Evolutionary conservation across 2,888 invertebrate species (phyloP).

Genomic region (Erannis defoliaria): DNA sequence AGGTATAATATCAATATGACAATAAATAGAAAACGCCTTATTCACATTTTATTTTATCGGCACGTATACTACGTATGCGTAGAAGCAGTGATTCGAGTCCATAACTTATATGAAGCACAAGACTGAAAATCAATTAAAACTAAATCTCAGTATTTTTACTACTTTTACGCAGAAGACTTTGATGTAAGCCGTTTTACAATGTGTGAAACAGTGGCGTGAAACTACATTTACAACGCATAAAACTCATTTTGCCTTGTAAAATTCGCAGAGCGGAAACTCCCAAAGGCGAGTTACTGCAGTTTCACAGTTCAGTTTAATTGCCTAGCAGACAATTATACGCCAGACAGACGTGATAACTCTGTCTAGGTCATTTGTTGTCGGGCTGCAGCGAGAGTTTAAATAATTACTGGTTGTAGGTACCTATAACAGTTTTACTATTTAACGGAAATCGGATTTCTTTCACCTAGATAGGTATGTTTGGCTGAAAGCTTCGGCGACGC

Average conservation of each 20-base stretch:
- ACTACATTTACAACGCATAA: slow-evolving; percentile 19
- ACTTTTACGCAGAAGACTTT: slow-evolving; percentile 1
- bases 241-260: slow-evolving; percentile 21
- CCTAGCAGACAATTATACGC: slow-evolving; percentile 74
- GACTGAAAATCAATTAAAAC: background rate
- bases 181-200: slow-evolving; percentile 12
- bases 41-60: too few species aligned
- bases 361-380: slow-evolving; percentile 76
- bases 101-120: background rate
- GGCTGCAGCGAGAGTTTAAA: slow-evolving; percentile 59
- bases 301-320: slow-evolving; percentile 73
- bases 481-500: slow-evolving; percentile 7
- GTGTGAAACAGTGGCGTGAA: slow-evolving; percentile 21
- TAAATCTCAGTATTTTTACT: background rate
- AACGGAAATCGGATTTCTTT: slow-evolving; percentile 23
- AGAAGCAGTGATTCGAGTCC: background rate
- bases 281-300: slow-evolving; percentile 50
- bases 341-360: slow-evolving; percentile 76
- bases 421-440: slow-evolving; percentile 23
- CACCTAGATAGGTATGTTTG: background rate
- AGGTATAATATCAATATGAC: too few species aligned
- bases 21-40: too few species aligned
- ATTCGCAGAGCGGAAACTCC: slow-evolving; percentile 30
- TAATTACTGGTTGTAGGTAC: slow-evolving; percentile 40
- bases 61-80: background rate